Conservation (phyloP, 2,797 vertebrate species). For the Euphonia xanthogaster region DNA sequence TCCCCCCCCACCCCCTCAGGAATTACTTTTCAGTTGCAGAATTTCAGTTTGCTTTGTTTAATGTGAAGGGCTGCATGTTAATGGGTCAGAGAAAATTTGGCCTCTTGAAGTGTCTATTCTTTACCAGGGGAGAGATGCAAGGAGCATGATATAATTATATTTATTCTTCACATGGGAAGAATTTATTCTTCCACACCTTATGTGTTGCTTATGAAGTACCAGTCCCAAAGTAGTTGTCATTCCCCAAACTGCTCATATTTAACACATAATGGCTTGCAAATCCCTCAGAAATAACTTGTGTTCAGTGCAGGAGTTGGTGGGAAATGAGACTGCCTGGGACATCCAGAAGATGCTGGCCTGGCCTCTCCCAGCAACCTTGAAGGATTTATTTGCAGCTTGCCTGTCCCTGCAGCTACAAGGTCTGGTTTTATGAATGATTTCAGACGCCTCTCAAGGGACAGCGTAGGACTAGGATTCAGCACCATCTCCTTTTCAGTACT, state of each 20-base stretch:
- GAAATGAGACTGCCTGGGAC: background rate
- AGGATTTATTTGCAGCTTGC: background rate
- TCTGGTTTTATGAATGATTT: background rate
- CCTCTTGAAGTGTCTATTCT: background rate
- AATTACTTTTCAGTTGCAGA: background rate
- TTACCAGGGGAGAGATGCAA: background rate
- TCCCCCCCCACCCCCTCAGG: accelerated
- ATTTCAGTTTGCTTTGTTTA: background rate
- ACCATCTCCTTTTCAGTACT: background rate
- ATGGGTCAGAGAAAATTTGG: background rate
- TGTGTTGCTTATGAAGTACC: background rate
- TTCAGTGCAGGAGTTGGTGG: background rate
- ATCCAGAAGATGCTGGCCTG: background rate
- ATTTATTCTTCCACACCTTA: background rate
- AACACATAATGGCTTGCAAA: background rate
- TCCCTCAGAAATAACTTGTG: background rate
- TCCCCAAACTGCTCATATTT: background rate
- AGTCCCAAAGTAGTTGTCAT: background rate
- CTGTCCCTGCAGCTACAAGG: background rate
- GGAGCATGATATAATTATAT: background rate
- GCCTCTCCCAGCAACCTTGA: background rate
- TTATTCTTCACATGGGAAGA: background rate
- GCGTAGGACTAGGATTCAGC: background rate
- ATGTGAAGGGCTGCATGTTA: background rate
- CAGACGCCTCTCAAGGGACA: background rate